Percentiles rank a stretch among this genome's conserved stretches.
Conservation (phyloP, 2,113 vertebrate genomes). For the Grus americana region DNA sequence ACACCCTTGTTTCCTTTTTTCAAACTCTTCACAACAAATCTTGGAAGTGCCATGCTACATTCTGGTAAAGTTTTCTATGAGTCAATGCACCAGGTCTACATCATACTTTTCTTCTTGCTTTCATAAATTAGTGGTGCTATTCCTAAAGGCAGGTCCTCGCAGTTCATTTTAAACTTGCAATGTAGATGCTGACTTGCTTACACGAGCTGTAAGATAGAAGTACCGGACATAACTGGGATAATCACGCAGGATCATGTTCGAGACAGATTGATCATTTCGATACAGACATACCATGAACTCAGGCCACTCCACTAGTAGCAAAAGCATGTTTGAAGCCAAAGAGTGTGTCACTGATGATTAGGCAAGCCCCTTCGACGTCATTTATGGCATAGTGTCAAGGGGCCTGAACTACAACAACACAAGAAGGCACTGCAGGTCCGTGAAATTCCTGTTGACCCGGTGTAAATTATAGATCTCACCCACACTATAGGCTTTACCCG, state of each 20-base stretch:
- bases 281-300: not conserved
- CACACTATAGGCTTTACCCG: not conserved
- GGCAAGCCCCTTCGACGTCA: not conserved
- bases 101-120: not conserved
- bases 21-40: not conserved
- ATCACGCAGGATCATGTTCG: not conserved
- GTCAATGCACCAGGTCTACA: not conserved
- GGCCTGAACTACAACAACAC: fast-evolving
- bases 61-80: not conserved
- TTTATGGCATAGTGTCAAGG: not conserved
- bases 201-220: not conserved
- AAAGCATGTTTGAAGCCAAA: not conserved
- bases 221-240: not conserved
- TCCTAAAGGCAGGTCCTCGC: not conserved
- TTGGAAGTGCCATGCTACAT: not conserved
- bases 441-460: not conserved
- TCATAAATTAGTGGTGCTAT: not conserved
- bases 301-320: not conserved
- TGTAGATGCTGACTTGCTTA: not conserved
- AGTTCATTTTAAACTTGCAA: not conserved
- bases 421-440: not conserved
- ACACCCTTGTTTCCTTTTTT: not conserved
- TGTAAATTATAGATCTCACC: not conserved
- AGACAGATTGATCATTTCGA: not conserved
- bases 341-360: not conserved